Evolutionary conservation across 2,888 invertebrate genomes (phyloP), one percentile per base, ranked within the genome.

Genomic region (Thyatira batis): DNA sequence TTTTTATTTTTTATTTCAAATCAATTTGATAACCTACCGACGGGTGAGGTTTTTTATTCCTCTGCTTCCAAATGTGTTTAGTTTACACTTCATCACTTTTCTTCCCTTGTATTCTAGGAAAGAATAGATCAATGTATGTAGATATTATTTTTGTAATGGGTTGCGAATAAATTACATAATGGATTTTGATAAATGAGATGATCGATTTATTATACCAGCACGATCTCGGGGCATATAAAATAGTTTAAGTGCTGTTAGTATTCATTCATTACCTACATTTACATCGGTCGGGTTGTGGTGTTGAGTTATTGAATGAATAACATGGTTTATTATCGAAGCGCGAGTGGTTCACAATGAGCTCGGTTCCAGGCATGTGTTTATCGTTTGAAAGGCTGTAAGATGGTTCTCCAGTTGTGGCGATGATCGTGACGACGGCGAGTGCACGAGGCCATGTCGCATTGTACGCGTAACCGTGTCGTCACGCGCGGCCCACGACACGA

Each of bases 391-490:
- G 72, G 57, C 61, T 63, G 57, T 55, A 59, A 60, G 55, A 58
- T 61, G 63, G 71, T 69, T 69, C 54, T 61, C 61, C 62, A 58
- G 17, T 17, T 39, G 39, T n/a, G 64, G 55, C 53, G 59, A 53
- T 55, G 67, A 63, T 88, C 87, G 87, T 88, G 89, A 84, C 74
- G 69, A 63, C 57, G 58, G 57, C 57, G 60, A 63, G 67, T 63
- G 64, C 77, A 75, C 85, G 85, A 87, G 85, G 87, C 73, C 84
- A 69, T 69, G 64, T 66, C 66, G 69, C 71, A 82, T 83, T 84
- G 80, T 82, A 61, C 69, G 60, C 61, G 63, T 78, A 76, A 74
- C 76, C 78, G 75, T 68, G 71, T 54, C 70, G 82, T 89, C 88
- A 89, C 86, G 87, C 82, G 78, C 76, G 62, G 57, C 63, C 60